Percentiles rank a stretch among this genome's conserved stretches.
Evolutionary conservation across 2,113 vertebrate genomes (phyloP).

Genomic region (Podilymbus podiceps): DNA sequence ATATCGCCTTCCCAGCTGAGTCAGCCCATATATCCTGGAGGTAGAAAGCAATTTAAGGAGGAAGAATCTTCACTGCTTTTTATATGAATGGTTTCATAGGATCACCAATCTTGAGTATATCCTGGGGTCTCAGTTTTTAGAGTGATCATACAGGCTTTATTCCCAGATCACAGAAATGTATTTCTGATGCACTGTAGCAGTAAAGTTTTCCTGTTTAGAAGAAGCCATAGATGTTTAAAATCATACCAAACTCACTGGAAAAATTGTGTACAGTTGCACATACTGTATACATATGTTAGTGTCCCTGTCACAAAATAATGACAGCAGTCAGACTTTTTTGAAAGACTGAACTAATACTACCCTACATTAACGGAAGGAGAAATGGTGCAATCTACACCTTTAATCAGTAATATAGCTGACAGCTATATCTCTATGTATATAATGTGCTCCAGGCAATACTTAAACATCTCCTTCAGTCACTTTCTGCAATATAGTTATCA

Average conservation of each 20-base stretch:
- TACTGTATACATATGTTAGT: neutral
- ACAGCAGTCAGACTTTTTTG: neutral
- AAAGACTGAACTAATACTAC: neutral
- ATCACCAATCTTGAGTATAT: neutral
- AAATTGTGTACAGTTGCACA: neutral
- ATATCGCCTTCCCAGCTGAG: neutral
- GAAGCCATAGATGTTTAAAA: neutral
- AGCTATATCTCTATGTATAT: neutral
- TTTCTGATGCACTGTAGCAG: neutral
- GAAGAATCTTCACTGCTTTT: neutral
- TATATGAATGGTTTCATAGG: neutral
- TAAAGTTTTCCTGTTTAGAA: neutral
- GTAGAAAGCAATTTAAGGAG: conserved; percentile 1
- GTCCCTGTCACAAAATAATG: neutral
- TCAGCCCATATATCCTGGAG: neutral
- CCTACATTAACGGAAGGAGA: neutral
- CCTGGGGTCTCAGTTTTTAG: neutral
- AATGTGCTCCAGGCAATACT: neutral
- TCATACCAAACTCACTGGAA: neutral
- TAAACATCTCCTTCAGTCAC: neutral
- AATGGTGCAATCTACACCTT: neutral
- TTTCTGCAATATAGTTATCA: neutral
- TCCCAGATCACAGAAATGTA: neutral
- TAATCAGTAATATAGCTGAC: neutral
- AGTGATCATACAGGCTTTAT: neutral